phyloP scores from a whole-genome alignment of 2,113 vertebrate species.

The Isurus oxyrinchus region DNA sequence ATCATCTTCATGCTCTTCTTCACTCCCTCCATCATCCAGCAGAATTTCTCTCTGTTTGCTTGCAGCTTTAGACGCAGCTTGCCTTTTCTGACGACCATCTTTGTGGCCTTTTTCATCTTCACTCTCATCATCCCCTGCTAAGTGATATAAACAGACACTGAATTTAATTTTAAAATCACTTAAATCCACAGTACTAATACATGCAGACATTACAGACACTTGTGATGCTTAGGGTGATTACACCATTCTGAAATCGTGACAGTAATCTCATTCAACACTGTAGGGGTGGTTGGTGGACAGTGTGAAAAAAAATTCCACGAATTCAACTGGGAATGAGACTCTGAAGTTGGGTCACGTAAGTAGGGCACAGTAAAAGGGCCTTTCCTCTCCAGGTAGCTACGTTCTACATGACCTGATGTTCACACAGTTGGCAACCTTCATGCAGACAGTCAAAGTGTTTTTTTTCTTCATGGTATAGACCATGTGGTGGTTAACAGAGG shows the following conservation, averaged over 20 bases:
- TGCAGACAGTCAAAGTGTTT: not conserved
- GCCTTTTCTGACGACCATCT: constrained; percentile 84
- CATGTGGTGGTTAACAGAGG: not conserved
- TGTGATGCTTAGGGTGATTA: not conserved
- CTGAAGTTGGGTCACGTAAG: not conserved
- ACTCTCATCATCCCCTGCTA: constrained; percentile 68
- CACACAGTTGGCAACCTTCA: not conserved
- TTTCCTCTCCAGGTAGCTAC: not conserved
- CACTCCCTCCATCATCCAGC: constrained; percentile 85
- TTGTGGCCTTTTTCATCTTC: constrained; percentile 91
- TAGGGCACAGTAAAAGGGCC: not conserved
- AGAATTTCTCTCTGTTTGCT: constrained; percentile 97
- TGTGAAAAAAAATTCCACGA: not conserved
- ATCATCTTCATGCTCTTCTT: constrained; percentile 87
- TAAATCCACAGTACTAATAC: not conserved
- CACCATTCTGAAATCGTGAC: not conserved
- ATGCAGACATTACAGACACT: not conserved
- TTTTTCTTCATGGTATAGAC: not conserved
- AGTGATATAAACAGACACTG: not conserved
- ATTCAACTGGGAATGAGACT: not conserved
- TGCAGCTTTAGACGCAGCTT: constrained; percentile 93
- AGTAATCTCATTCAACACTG: not conserved
- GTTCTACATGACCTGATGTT: not conserved
- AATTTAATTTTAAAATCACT: not conserved
- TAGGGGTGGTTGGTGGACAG: not conserved